Evolutionary conservation across 1,140 invertebrate genomes (phyloP), one percentile per base, ranked within the genome.

Genomic region (Drosophila arawakana): DNA sequence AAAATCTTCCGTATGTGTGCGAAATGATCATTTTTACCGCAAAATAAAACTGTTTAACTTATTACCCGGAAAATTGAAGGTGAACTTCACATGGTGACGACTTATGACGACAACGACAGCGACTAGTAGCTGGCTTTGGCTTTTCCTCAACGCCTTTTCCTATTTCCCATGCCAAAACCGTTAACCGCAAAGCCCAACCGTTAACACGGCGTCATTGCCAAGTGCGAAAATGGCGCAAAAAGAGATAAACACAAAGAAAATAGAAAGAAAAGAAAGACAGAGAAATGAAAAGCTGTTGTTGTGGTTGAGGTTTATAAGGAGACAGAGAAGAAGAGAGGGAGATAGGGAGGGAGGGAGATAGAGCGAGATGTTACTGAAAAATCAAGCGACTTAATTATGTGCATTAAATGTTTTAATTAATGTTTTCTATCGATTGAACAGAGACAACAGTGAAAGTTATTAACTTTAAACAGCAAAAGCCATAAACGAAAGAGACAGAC

Each of bases 351-450:
- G 46, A 25, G 44, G 49, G 34, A 61, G 54, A 60, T 10, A 41
- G 60, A 8, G 49, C 18, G 25, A 30, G 25, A 30, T 30, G 59
- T 55, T 59, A 67, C 50, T 65, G 71, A 67, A 66, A 58, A 73
- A 78, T 72, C 73, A 60, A 67, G 65, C 60, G 76, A 74, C 59
- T 80, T 84, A 80, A 84, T 84, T 84, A 84, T 84, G 81, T 80
- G 81, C 70, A 84, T 84, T 84, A 68, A 84, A 84, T 84, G 81
- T 67, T 77, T 84, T 80, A 80, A 84, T 84, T 83, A 83, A 80
- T 84, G 77, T 70, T 80, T 80, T 84, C 81, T 84, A 84, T 83
- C 65, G 77, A 60, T 73, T 46, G 49, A 54, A 46, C 44, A 59
- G 54, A 11, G 54, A 73, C 54, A 54, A 18, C 67, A 84, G 81